These are phyloP conservation scores for Prochilodus magdalenae DNA, from an alignment of 2,113 vertebrate genomes.

Conservation along the genomic window DNA sequence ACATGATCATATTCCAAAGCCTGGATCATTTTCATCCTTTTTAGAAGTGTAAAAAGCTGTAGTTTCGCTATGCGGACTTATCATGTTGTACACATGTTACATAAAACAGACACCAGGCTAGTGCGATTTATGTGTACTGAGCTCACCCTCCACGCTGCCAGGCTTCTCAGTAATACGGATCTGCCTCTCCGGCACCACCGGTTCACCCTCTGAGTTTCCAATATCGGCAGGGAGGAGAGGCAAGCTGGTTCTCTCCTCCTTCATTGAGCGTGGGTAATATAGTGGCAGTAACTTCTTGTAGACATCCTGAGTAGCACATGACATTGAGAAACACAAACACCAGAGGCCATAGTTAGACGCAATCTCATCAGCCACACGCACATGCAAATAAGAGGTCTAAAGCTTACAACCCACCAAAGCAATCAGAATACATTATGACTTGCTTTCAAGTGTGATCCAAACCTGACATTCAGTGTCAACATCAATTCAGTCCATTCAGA, in stretches of 20 bases:
- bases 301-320: slow-evolving; percentile 71
- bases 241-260: slow-evolving; percentile 84
- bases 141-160: slow-evolving; percentile 84
- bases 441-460: not conserved
- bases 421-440: not conserved
- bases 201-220: slow-evolving; percentile 95
- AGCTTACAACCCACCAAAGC: not conserved
- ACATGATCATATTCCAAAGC: not conserved
- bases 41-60: not conserved
- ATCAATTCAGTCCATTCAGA: not conserved
- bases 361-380: not conserved
- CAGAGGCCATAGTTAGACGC: not conserved
- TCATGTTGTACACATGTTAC: not conserved
- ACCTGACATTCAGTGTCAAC: not conserved
- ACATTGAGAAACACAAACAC: slow-evolving; percentile 26
- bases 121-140: not conserved
- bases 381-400: not conserved
- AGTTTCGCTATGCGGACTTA: not conserved
- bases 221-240: slow-evolving; percentile 90
- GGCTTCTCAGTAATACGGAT: slow-evolving; percentile 96
- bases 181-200: slow-evolving; percentile 92
- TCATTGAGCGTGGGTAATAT: slow-evolving; percentile 91
- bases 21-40: not conserved
- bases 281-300: slow-evolving; percentile 91
- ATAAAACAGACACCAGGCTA: not conserved